These are phyloP conservation scores for Cheumatopsyche charites DNA, from an alignment of 1,140 invertebrate species.

Conservation along the genomic window DNA sequence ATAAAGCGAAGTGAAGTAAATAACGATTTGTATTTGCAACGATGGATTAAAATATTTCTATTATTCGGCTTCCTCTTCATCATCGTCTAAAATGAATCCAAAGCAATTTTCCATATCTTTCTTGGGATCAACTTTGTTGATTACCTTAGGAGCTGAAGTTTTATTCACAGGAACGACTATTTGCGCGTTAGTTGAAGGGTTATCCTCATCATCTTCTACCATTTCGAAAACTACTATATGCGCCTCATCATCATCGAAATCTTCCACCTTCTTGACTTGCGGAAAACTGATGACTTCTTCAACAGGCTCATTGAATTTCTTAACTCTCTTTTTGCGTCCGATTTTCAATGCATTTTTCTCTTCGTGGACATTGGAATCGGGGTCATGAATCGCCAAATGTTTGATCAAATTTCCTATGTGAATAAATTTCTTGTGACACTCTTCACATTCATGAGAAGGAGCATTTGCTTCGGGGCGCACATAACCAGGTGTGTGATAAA, in stretches of 20 bases:
- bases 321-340: conserved; percentile 74
- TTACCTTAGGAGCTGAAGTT: conserved; percentile 49
- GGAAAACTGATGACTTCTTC: conserved; percentile 33
- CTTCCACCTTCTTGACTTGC: conserved; percentile 60
- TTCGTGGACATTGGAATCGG: conserved; percentile 74
- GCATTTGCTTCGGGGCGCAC: conserved; percentile 79
- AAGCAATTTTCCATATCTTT: conserved; percentile 83
- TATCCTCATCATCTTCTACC: conserved; percentile 64
- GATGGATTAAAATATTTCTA: neutral
- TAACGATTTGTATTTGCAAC: too few relatives aligned
- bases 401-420: conserved; percentile 89
- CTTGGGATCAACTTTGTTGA: conserved; percentile 52
- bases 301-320: conserved; percentile 54
- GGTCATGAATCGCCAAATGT: conserved; percentile 85
- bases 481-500: conserved; percentile 88
- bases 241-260: conserved; percentile 58
- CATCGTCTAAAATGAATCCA: conserved; percentile 73
- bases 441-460: conserved; percentile 84
- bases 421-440: conserved; percentile 79
- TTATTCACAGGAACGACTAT: conserved; percentile 42
- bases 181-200: neutral
- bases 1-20: too few relatives aligned
- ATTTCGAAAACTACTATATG: conserved; percentile 84
- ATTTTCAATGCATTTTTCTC: conserved; percentile 73
- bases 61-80: conserved; percentile 24